phyloP scores from a whole-genome alignment of 1,140 invertebrate species.

The Drosophila sp. region DNA sequence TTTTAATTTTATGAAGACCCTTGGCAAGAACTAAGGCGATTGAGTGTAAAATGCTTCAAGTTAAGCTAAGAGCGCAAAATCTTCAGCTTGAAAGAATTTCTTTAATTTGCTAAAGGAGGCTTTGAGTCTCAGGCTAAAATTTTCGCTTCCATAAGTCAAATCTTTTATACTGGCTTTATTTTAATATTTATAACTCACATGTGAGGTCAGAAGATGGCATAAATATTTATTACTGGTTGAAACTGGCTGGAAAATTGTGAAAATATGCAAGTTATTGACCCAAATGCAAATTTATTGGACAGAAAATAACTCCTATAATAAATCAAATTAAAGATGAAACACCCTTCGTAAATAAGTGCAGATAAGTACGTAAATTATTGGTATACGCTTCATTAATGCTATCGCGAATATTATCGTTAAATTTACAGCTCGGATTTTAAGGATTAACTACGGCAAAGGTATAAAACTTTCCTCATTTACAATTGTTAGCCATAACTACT shows the following conservation, averaged over 20 bases:
- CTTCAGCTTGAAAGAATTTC: constrained; percentile 17
- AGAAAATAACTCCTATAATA: background rate
- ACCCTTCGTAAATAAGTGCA: too few relatives aligned
- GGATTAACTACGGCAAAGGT: too few relatives aligned
- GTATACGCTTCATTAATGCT: too few relatives aligned
- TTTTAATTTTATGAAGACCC: constrained; percentile 43
- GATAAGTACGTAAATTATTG: too few relatives aligned
- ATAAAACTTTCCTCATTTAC: too few relatives aligned
- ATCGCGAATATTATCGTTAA: too few relatives aligned
- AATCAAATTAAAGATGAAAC: background rate
- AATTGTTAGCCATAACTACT: too few relatives aligned
- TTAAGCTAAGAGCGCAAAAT: constrained; percentile 6
- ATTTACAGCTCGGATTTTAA: too few relatives aligned
- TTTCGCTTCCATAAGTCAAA: background rate
- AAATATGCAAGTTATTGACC: too few relatives aligned
- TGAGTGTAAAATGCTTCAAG: constrained; percentile 28
- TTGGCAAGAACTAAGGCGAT: constrained; percentile 19
- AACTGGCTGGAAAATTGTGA: constrained; percentile 18
- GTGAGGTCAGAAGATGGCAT: constrained; percentile 8
- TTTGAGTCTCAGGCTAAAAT: background rate
- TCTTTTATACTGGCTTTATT: background rate
- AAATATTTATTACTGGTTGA: constrained; percentile 27
- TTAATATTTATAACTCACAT: constrained; percentile 40
- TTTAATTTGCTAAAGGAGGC: constrained; percentile 25
- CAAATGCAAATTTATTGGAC: background rate